Conservation (phyloP, 2,113 vertebrate genomes). For the Seriola rivoliana region DNA sequence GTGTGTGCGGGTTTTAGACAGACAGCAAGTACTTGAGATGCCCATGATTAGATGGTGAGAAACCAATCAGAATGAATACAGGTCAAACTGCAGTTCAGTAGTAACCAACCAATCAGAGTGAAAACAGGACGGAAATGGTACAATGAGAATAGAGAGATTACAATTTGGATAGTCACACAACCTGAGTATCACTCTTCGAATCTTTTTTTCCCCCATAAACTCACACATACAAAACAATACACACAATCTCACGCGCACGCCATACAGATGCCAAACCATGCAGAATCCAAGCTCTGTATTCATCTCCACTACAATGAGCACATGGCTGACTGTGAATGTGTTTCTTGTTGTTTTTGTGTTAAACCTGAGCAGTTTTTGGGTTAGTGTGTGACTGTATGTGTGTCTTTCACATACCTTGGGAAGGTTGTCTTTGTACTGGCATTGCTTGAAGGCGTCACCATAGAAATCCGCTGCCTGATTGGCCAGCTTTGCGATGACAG, state of each 20-base stretch:
- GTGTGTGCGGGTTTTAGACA: constrained; percentile 25
- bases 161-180: constrained; percentile 50
- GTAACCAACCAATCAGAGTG: constrained; percentile 51
- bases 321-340: background rate
- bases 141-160: constrained; percentile 59
- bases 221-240: constrained; percentile 26
- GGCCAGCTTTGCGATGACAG: constrained; percentile 95
- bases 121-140: constrained; percentile 63
- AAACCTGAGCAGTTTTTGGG: background rate
- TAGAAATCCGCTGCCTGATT: constrained; percentile 98
- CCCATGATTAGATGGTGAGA: constrained; percentile 29
- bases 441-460: constrained; percentile 97
- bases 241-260: constrained; percentile 41
- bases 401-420: constrained; percentile 91
- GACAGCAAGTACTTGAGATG: constrained; percentile 21
- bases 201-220: background rate
- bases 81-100: constrained; percentile 41
- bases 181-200: constrained; percentile 16
- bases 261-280: constrained; percentile 11
- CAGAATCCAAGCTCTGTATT: constrained; percentile 21
- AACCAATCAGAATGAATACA: constrained; percentile 46
- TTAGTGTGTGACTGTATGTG: background rate
- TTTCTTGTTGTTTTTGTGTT: background rate
- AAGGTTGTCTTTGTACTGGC: constrained; percentile 97
- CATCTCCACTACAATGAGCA: constrained; percentile 1